These are phyloP conservation scores for Camponotus floridanus DNA, from an alignment of 1,140 invertebrate genomes.

Conservation along the genomic window DNA sequence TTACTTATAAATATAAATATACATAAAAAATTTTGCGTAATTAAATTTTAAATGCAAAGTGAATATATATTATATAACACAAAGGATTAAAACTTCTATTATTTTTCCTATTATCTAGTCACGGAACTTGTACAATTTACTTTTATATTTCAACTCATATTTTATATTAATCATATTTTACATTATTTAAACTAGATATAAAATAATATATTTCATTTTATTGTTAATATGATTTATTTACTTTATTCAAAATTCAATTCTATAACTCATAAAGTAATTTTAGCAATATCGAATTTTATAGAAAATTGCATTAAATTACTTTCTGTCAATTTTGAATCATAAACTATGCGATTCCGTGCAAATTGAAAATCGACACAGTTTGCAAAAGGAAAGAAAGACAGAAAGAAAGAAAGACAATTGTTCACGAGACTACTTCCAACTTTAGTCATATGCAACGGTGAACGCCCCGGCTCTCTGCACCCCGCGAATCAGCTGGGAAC, in stretches of 20 bases:
- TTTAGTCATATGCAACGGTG: conserved; percentile 51
- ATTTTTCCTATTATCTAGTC: neutral
- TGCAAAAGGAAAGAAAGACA: neutral
- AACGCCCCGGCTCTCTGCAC: conserved; percentile 65
- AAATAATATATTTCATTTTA: too few species aligned
- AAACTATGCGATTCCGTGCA: neutral
- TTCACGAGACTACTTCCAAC: conserved; percentile 28
- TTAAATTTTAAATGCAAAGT: neutral
- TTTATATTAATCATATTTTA: too few species aligned
- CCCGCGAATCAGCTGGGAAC: conserved; percentile 73
- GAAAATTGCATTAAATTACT: too few species aligned
- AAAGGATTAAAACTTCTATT: neutral
- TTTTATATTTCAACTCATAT: too few species aligned
- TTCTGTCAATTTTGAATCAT: too few species aligned
- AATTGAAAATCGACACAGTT: neutral
- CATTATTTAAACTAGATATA: too few species aligned
- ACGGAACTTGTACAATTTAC: too few species aligned
- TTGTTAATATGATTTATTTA: too few species aligned
- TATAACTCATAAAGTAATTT: too few species aligned
- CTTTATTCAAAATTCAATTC: too few species aligned
- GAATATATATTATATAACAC: neutral
- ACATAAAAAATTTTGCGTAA: neutral
- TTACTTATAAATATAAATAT: neutral
- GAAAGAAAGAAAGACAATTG: neutral
- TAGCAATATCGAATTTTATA: too few species aligned